These are phyloP conservation scores for Brachylomia viminalis DNA, from an alignment of 2,888 invertebrate genomes.

Conservation along the genomic window DNA sequence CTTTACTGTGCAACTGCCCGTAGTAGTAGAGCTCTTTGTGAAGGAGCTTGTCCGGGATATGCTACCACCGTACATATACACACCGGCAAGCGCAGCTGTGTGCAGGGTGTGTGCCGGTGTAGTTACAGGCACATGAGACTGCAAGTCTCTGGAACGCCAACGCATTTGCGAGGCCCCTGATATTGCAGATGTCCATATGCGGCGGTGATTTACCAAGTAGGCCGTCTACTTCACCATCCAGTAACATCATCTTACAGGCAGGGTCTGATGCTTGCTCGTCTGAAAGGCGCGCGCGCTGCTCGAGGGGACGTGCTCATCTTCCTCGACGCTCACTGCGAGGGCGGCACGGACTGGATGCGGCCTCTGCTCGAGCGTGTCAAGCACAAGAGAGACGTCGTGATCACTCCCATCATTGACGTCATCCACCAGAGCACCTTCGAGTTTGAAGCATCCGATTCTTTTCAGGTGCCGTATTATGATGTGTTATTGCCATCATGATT, in stretches of 20 bases:
- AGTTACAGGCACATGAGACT: no score
- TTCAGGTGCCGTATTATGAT: slow-evolving; percentile 75
- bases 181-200: not conserved
- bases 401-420: slow-evolving; percentile 98
- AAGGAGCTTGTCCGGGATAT: not conserved
- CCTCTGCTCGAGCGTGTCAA: slow-evolving; percentile 94
- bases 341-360: slow-evolving; percentile 94
- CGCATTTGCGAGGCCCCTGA: not conserved
- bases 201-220: not conserved
- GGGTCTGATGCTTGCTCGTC: slow-evolving; percentile 97
- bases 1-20: not conserved
- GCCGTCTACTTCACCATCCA: not conserved
- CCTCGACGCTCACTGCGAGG: slow-evolving; percentile 98
- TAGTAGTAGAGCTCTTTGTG: not conserved
- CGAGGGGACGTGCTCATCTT: slow-evolving; percentile 96
- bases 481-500: not conserved
- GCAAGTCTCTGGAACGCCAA: not conserved
- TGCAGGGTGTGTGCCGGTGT: not conserved
- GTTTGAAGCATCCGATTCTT: slow-evolving; percentile 76
- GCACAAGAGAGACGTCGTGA: slow-evolving; percentile 93
- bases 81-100: not conserved
- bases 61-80: no score
- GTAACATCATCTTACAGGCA: slow-evolving; percentile 84
- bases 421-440: slow-evolving; percentile 94
- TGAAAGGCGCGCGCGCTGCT: slow-evolving; percentile 95